phyloP scores from a whole-genome alignment of 2,797 vertebrate species.

The Arvicola amphibius region DNA sequence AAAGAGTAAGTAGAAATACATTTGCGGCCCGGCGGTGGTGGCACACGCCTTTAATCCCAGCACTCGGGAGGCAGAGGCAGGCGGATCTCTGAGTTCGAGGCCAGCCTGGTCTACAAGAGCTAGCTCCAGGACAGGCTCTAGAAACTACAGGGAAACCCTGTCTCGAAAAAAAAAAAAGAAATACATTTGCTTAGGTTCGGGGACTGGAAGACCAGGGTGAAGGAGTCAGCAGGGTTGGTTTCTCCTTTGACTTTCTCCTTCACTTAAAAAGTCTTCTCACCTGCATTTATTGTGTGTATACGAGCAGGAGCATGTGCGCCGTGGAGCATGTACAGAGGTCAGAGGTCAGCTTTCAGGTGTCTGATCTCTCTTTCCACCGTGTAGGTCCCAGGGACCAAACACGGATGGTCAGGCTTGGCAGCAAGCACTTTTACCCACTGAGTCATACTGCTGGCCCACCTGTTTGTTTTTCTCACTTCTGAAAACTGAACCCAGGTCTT shows the following conservation, averaged over 20 bases:
- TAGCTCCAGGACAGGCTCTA: too few species aligned
- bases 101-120: too few species aligned
- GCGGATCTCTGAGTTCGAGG: too few species aligned
- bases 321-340: background rate
- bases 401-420: background rate
- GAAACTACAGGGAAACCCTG: too few species aligned
- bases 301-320: fast-evolving
- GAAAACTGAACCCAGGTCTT: background rate
- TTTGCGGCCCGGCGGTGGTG: too few species aligned
- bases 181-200: background rate
- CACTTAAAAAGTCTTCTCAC: background rate
- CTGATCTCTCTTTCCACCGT: background rate
- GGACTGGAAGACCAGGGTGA: background rate
- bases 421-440: background rate
- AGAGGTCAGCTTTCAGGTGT: background rate
- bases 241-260: background rate
- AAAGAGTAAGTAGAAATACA: background rate
- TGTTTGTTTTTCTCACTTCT: background rate
- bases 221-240: background rate
- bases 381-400: background rate
- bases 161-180: too few species aligned
- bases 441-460: background rate
- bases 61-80: too few species aligned
- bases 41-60: too few species aligned
- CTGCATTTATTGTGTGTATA: background rate